Evolutionary conservation across 1,140 invertebrate species (phyloP), one percentile per base, ranked within the genome.

Genomic region (Thalassaphorura encarpata): DNA sequence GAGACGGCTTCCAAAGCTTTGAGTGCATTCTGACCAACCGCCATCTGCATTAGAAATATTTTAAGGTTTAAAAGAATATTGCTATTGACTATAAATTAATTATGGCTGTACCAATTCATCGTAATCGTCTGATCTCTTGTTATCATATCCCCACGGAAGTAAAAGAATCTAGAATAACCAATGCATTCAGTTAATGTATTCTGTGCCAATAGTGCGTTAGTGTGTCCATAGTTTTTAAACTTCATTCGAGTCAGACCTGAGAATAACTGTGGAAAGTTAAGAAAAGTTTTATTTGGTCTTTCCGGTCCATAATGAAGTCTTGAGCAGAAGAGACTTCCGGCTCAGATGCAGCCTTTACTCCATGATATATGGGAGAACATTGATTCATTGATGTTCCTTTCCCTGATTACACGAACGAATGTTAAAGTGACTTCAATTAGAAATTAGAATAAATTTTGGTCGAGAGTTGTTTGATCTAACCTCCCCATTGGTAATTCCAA

Each of bases 351-450:
- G 91, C 78, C 5, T 74, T 71, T 0, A 79, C 75, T 13, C 95
- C 94, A n/a, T 84, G 80, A 70, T 86, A 98, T 1, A 84, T 90
- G 60, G 94, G 87, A 23, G 83, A 81, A 69, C 94, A 97, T 0
- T 87, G 86, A 71, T 89, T 84, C n/a, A 75, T 80, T n/a, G 86
- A 90, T 15, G 87, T 79, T 4, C 89, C 89, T 51, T 62, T 62
- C n/a, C n/a, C n/a, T n/a, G n/a, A n/a, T n/a, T n/a, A n/a, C n/a
- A n/a, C n/a, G n/a, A 15, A 52, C 56, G 52, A 21, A 1, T 46
- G 26, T 52, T 21, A 31, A 3, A 27, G 27, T 31, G 13, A 13
- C 13, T 54, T 43, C 3, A 26, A 41, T 0, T 27, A n/a, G n/a
- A n/a, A n/a, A n/a, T n/a, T n/a, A n/a, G n/a, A n/a, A n/a, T n/a